Evolutionary conservation across 2,888 invertebrate species (phyloP).

Genomic region (Troides oblongomaculatus): DNA sequence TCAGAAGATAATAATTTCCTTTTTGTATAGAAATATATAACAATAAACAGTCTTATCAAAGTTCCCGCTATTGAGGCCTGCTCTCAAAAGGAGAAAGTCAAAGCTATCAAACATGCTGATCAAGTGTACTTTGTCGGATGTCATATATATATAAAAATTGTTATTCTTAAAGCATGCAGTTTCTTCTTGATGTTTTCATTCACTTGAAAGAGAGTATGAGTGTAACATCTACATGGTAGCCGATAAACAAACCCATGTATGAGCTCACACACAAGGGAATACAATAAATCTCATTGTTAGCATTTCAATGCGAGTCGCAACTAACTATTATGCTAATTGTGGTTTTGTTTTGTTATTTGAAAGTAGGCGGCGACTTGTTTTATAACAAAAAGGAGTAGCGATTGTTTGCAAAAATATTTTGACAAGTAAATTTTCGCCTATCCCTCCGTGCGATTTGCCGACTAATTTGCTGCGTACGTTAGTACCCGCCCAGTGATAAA

Average conservation of each 20-base stretch:
- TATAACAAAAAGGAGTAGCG: conserved; percentile 50
- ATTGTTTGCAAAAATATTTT: conserved; percentile 79
- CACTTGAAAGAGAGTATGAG: too few species aligned
- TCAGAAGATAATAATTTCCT: too few species aligned
- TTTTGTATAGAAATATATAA: too few species aligned
- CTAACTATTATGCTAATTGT: conserved; percentile 78
- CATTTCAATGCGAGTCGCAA: conserved; percentile 45
- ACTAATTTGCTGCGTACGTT: conserved; percentile 63
- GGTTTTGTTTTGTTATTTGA: conserved; percentile 73
- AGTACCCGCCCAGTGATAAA: conserved; percentile 58
- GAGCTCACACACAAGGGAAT: background rate
- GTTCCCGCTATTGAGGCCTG: too few species aligned
- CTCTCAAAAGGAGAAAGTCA: too few species aligned
- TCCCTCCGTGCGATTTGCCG: conserved; percentile 68
- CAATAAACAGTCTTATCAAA: too few species aligned
- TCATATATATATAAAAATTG: too few species aligned
- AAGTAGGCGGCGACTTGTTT: conserved; percentile 53
- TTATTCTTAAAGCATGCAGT: too few species aligned
- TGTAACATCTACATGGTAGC: too few species aligned
- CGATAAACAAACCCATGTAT: background rate
- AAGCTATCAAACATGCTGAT: too few species aligned
- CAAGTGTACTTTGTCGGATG: too few species aligned
- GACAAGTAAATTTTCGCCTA: conserved; percentile 73
- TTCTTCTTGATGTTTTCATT: too few species aligned
- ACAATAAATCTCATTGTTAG: conserved; percentile 27